phyloP scores from a whole-genome alignment of 1,140 invertebrate genomes.

The Dendroctonus ponderosae region DNA sequence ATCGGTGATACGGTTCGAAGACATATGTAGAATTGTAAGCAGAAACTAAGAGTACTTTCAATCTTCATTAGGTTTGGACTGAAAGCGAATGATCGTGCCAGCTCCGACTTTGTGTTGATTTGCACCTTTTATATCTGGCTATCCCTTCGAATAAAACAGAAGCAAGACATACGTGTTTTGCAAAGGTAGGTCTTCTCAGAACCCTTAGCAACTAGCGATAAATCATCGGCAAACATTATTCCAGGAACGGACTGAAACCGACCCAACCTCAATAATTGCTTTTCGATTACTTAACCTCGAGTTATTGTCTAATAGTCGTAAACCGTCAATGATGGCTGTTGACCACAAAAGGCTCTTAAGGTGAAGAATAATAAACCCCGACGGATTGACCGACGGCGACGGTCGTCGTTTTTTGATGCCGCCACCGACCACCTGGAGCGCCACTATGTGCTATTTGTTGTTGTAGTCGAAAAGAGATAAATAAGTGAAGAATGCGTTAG shows the following conservation, averaged over 20 bases:
- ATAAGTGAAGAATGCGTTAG: slow-evolving; percentile 21
- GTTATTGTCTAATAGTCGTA: slow-evolving; percentile 15
- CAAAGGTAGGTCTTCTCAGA: too few species aligned
- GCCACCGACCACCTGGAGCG: slow-evolving; percentile 14
- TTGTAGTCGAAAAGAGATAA: slow-evolving; percentile 12
- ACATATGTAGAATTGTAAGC: too few species aligned
- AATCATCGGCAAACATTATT: slow-evolving; percentile 2
- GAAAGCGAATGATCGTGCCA: too few species aligned
- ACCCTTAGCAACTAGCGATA: not conserved
- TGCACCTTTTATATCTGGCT: too few species aligned
- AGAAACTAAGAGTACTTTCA: too few species aligned
- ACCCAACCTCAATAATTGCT: not conserved
- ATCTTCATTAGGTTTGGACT: too few species aligned
- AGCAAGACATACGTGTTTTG: too few species aligned
- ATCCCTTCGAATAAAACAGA: too few species aligned
- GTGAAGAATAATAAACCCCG: slow-evolving; percentile 15
- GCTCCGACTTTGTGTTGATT: too few species aligned
- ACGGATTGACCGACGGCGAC: too few species aligned
- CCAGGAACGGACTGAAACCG: slow-evolving; percentile 1
- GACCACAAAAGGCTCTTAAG: slow-evolving; percentile 9
- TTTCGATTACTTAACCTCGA: slow-evolving; percentile 5
- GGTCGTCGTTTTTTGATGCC: slow-evolving; percentile 3
- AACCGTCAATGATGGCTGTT: slow-evolving; percentile 13
- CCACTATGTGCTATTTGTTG: slow-evolving; percentile 17
- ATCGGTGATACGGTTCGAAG: not conserved